Evolutionary conservation across 1,140 invertebrate species (phyloP).

Genomic region (Aphidius ervi): DNA sequence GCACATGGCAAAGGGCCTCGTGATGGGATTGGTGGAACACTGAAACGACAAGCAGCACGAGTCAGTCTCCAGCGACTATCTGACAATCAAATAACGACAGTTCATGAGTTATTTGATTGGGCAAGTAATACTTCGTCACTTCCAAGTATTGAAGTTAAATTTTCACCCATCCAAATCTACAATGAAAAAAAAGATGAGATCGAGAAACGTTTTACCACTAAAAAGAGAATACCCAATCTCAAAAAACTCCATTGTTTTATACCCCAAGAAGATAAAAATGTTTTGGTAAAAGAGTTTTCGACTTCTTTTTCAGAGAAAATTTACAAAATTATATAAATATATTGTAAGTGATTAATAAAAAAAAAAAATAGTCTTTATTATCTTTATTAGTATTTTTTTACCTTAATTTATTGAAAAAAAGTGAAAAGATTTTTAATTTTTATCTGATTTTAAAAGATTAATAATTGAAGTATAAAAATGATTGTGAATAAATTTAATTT

Average conservation of each 20-base stretch:
- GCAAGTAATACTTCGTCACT: neutral
- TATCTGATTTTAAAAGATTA: too few relatives aligned
- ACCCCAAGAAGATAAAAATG: neutral
- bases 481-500: too few relatives aligned
- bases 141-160: neutral
- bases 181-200: neutral
- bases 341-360: too few relatives aligned
- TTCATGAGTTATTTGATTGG: neutral
- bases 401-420: too few relatives aligned
- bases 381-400: too few relatives aligned
- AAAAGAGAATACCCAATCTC: neutral
- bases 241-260: neutral
- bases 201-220: neutral
- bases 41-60: slow-evolving; percentile 8
- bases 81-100: neutral
- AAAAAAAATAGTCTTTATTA: too few relatives aligned
- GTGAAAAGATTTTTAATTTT: too few relatives aligned
- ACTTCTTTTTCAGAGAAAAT: too few relatives aligned
- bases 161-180: neutral
- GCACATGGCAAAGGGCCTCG: slow-evolving; percentile 10
- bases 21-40: slow-evolving; percentile 5
- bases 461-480: too few relatives aligned
- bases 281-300: neutral
- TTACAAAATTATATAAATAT: too few relatives aligned
- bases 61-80: neutral